Evolutionary conservation across 92 coral and sea anemone species (phyloP).

Genomic region (Palythoa grandis): DNA sequence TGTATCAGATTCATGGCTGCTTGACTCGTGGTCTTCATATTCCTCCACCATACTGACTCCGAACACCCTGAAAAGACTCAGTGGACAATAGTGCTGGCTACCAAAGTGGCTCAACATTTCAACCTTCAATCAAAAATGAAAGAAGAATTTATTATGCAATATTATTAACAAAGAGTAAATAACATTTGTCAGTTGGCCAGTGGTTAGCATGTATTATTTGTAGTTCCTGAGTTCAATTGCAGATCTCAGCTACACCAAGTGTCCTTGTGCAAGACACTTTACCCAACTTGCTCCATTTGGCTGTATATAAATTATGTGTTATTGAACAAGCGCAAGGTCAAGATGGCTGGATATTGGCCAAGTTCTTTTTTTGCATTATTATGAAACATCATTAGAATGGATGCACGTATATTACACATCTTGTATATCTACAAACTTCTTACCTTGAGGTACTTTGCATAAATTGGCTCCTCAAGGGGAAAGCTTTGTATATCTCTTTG

Average conservation of each 20-base stretch:
- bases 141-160: neutral
- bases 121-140: conserved; percentile 57
- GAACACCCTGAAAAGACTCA: conserved; percentile 89
- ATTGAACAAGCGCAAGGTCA: too few species aligned
- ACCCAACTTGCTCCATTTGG: too few species aligned
- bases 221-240: too few species aligned
- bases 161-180: too few species aligned
- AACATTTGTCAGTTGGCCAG: too few species aligned
- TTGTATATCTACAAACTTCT: neutral
- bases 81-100: conserved; percentile 97
- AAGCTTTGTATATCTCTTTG: conserved; percentile 89
- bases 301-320: too few species aligned
- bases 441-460: conserved; percentile 98
- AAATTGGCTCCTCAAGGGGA: conserved; percentile 91
- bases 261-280: too few species aligned
- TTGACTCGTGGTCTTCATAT: conserved; percentile 94
- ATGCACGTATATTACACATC: neutral
- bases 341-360: too few species aligned
- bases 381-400: too few species aligned
- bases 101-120: conserved; percentile 98
- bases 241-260: too few species aligned
- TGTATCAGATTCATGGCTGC: conserved; percentile 71
- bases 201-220: too few species aligned
- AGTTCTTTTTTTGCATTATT: too few species aligned
- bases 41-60: conserved; percentile 98